Evolutionary conservation across 2,797 vertebrate species (phyloP).

Genomic region (Alcedo quadribrachys): DNA sequence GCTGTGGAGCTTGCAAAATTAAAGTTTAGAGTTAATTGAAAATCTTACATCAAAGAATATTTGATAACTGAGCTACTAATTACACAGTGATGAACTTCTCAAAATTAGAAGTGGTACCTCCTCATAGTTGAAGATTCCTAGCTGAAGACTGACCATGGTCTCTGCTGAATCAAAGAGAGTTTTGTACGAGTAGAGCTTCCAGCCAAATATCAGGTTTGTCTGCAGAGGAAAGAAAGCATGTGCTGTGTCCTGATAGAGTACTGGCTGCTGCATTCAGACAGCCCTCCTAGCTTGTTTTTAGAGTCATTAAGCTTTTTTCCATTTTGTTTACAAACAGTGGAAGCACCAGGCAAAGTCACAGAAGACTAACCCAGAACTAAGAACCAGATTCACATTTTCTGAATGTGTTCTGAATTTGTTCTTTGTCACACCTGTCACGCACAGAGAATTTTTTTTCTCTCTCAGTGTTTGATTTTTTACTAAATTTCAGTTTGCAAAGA

Average conservation of each 20-base stretch:
- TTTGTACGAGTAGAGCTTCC: slow-evolving; percentile 93
- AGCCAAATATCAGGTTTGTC: slow-evolving; percentile 94
- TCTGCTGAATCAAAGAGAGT: slow-evolving; percentile 88
- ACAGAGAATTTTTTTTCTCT: not conserved
- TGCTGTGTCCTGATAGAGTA: not conserved
- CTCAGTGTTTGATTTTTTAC: not conserved
- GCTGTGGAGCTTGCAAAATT: not conserved
- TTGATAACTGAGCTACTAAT: not conserved
- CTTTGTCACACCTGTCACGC: not conserved
- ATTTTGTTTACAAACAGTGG: not conserved
- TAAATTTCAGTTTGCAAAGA: not conserved
- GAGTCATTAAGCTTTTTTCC: not conserved
- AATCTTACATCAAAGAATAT: not conserved
- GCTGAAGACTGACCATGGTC: slow-evolving; percentile 93
- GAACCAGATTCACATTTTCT: not conserved
- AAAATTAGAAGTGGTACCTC: slow-evolving; percentile 80
- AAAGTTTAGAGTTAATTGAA: not conserved
- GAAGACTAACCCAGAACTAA: not conserved
- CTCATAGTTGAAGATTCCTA: slow-evolving; percentile 96
- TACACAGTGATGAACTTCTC: not conserved
- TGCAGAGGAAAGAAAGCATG: slow-evolving; percentile 66
- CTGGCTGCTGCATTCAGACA: not conserved
- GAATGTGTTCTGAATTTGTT: not conserved
- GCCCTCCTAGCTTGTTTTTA: not conserved
- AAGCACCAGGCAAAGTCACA: not conserved